phyloP scores from a whole-genome alignment of 1,140 invertebrate genomes.

The Tenebrio molitor region DNA sequence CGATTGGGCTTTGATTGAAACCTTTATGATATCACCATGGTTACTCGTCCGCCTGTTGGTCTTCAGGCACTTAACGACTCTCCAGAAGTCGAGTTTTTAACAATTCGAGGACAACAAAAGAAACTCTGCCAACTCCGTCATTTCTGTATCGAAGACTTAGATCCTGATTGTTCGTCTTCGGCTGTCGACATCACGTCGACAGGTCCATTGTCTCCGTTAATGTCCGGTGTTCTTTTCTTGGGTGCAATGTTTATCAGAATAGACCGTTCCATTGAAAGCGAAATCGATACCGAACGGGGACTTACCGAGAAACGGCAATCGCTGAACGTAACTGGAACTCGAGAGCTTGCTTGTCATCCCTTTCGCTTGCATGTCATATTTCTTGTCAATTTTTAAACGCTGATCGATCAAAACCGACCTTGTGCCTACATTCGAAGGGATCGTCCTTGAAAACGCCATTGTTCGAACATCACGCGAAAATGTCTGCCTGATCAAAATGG shows the following conservation, averaged over 20 bases:
- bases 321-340: not conserved
- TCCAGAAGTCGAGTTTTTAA: not conserved
- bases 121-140: not conserved
- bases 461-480: not conserved
- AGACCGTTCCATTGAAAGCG: not conserved
- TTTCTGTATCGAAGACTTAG: not conserved
- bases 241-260: not conserved
- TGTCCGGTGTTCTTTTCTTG: slow-evolving; percentile 10
- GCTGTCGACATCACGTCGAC: not conserved
- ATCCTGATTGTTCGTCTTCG: no score
- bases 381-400: slow-evolving; percentile 20
- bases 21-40: not conserved
- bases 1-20: not conserved
- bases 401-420: slow-evolving; percentile 30
- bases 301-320: not conserved
- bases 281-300: not conserved
- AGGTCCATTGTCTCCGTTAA: not conserved
- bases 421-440: not conserved
- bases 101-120: not conserved
- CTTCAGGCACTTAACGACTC: not conserved
- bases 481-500: not conserved
- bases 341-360: slow-evolving; percentile 6
- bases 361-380: slow-evolving; percentile 24
- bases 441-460: not conserved
- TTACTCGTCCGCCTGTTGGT: not conserved